Base-by-base conservation (phyloP, 2,797 vertebrate genomes). In the Falco peregrinus region DNA sequence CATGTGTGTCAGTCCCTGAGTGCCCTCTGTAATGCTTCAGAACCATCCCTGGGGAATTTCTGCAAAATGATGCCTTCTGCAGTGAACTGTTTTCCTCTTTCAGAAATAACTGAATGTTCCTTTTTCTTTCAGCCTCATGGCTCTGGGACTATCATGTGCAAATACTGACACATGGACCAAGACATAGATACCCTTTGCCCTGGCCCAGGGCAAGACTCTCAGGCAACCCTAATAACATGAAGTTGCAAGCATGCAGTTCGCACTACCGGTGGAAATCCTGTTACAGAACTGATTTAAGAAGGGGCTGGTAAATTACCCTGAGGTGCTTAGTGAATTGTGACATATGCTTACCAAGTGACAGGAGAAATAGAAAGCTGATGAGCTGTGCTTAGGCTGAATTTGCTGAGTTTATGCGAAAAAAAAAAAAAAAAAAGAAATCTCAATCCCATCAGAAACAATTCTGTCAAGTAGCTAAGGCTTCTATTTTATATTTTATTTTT, bases 1-100 rank as follows among this genome's bases (percentile, higher is more conserved):
- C 61, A 48, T 45, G 21, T 0, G 0, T 3, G 2, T 35, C 53
- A 11, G 28, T 50, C n/a, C 25, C 1, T 1, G 6, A 24, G 8
- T 48, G 47, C 28, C 22, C 37, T 37, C 41, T 43, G 16, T 51
- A 80, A 75, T 0, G 1, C 18, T 92, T 43, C 18, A 14, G 45
- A 57, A 53, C 45, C 16, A 77, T 19, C 16, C 8, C 28, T 31
- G 29, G 48, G 48, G 60, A 11, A 14, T 45, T 87, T 67, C 65
- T 83, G 29, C 33, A 41, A 10, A 33, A 56, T 33, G 29, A 48
- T 51, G n/a, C 26, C 57, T 87, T 70, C 64, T 51, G 15, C 33
- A 75, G 6, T 9, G 24, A 43, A 43, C 43, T 8, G 13, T 3
- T 90, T 77, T 74, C 26, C 7, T 67, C 16, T 51, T 47, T 31